Evolutionary conservation across 2,113 vertebrate genomes (phyloP), one percentile per base, ranked within the genome.

Genomic region (Jaculus jaculus): DNA sequence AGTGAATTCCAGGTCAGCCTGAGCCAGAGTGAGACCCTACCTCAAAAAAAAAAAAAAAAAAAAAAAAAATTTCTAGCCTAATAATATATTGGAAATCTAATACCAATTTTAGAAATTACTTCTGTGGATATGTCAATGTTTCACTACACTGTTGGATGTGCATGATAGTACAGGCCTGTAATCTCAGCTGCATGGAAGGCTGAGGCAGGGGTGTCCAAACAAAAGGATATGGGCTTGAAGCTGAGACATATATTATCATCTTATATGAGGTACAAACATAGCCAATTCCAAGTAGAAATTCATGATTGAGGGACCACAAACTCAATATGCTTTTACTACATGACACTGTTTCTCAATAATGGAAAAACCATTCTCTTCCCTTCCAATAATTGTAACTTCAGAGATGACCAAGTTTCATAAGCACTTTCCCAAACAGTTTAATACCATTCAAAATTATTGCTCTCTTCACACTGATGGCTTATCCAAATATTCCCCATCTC

Each of bases 101-200:
- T 73, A 87, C 16, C 94, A 77, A 89, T 87, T 92, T 92, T 72
- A 83, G 91, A 94, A 96, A 97, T 96, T 95, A 79, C 51, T 69
- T 1, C 0, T 91, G 63, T 84, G 85, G 83, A 82, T 89, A 92
- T 81, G 87, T 0, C 0, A 74, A 30, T 23, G 58, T 95, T 69
- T 94, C 78, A 94, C 89, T 39, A 79, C 86, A 77, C 91, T 96
- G 75, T 93, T 26, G 96, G 71, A 84, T 72, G 2, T 21, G 32
- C 13, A 18, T 6, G 20, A 4, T 18, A 30, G 4, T 71, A 1
- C 4, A 26, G 23, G 7, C 7, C 20, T 54, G 32, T 54, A 71
- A 84, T 37, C 23, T 11, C 24, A 72, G 83, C 23, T 23, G 26
- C 3, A 12, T 20, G 0, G 47, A 32, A 58, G 26, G 23, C n/a